phyloP scores from a whole-genome alignment of 2,113 vertebrate genomes.

The Cromileptes altivelis region DNA sequence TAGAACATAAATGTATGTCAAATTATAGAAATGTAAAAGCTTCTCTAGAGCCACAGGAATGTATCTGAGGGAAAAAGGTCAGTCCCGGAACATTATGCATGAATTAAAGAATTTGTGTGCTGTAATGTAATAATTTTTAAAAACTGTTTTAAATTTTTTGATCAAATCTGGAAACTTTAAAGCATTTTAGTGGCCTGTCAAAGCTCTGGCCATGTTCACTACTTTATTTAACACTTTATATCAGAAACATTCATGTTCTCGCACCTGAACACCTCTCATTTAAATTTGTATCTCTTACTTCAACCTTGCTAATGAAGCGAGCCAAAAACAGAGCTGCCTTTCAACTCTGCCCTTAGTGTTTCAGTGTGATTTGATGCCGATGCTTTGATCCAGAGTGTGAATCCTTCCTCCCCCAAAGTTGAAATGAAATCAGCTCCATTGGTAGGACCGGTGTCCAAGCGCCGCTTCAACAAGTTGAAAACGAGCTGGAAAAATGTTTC shows the following conservation, averaged over 20 bases:
- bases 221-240: conserved; percentile 6
- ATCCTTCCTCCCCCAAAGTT: conserved; percentile 22
- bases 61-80: background rate
- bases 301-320: background rate
- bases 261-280: background rate
- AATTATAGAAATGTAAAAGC: conserved; percentile 15
- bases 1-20: conserved; percentile 21
- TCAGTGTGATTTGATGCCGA: conserved; percentile 9
- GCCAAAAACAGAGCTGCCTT: conserved; percentile 9
- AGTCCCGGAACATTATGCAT: background rate
- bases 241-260: background rate
- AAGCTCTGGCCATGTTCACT: background rate
- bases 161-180: background rate
- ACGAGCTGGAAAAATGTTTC: conserved; percentile 53
- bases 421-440: conserved; percentile 43
- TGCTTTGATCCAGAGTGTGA: conserved; percentile 32
- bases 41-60: background rate
- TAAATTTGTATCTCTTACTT: background rate
- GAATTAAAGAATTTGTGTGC: background rate
- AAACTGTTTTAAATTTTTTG: background rate
- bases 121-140: background rate
- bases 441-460: conserved; percentile 35
- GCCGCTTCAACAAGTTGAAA: conserved; percentile 58
- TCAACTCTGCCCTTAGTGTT: conserved; percentile 27
- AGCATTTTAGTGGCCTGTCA: background rate